Conservation (phyloP, 2,888 invertebrate species). For the Rhimphoctona megacephalus region DNA sequence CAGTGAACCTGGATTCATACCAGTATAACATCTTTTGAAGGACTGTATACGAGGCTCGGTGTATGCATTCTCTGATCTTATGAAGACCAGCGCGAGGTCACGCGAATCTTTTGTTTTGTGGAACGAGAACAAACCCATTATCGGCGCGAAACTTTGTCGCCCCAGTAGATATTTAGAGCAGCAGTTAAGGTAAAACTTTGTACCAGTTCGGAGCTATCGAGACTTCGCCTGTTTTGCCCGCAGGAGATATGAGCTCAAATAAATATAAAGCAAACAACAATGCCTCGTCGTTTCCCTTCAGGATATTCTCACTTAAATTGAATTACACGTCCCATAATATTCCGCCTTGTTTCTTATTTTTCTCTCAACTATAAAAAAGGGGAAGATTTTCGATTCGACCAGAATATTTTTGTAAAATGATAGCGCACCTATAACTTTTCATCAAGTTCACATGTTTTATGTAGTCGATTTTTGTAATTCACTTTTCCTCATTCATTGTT, state of each 20-base stretch:
- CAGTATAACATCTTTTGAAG: background rate
- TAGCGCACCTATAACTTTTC: too few relatives aligned
- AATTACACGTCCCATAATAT: conserved; percentile 54
- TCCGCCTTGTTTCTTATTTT: background rate
- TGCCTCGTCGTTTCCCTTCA: conserved; percentile 9
- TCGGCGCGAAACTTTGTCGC: conserved; percentile 70
- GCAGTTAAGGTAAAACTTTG: conserved; percentile 66
- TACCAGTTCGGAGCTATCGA: conserved; percentile 9
- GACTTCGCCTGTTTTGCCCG: conserved; percentile 37
- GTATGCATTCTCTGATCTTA: conserved; percentile 25
- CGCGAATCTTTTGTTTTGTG: conserved; percentile 63
- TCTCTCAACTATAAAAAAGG: too few relatives aligned
- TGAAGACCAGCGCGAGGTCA: conserved; percentile 38
- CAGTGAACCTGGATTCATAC: background rate
- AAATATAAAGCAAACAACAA: conserved; percentile 33
- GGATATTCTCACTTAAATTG: conserved; percentile 46
- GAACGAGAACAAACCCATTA: conserved; percentile 68
- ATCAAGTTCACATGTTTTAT: too few relatives aligned
- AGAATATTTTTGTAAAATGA: too few relatives aligned
- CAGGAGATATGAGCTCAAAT: conserved; percentile 54
- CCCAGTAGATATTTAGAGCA: conserved; percentile 69
- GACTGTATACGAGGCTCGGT: background rate
- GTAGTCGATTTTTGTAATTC: background rate
- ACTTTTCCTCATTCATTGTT: background rate
- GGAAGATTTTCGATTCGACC: too few relatives aligned